Evolutionary conservation across 35 echinoderm and acorn worm species (phyloP), one percentile per base, ranked within the genome.

Genomic region (Ptychodera flava): DNA sequence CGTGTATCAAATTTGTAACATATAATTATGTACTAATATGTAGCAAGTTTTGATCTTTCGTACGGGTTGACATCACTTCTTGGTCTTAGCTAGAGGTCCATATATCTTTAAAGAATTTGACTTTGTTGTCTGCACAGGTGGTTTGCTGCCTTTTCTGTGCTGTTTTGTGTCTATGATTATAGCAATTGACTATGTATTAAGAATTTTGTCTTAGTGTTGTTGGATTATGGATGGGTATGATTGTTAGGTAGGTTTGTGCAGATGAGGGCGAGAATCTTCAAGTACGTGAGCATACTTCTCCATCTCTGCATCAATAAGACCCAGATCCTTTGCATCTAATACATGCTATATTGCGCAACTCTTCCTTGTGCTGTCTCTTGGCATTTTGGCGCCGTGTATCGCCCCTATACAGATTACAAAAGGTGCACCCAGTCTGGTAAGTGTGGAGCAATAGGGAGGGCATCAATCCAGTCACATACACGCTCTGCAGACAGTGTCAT

Each of bases 401-500:
- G 34, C 14, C 76, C 34, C 76, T 34, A 79, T 36, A 34, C 77
- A 33, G 86, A 78, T 35, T 79, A 87, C 33, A 87, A 79, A 35
- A 79, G 52, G 37, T 81, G 45, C 76, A 87, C 22, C 78, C 0
- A 79, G 78, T 78, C 86, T 87, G 86, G 30, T 78, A 87, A 35
- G 36, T 87, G 80, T 87, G 86, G 76, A 79, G 78, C 37, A 34
- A 87, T 87, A 45, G 85, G 85, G 77, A 85, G 77, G 38, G 85
- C 14, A 33, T 86, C 85, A 31, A 87, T 87, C 86, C 86, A 87
- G 16, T 87, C 86, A 79, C 80, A 31, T 77, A 87, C 86, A 79
- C 80, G 86, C 80, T 87, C 86, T 87, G 78, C 76, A 79, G 64
- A 79, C 0, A 87, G 78, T 36, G n/a, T n/a, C n/a, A n/a, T n/a